A percentile compares a stretch with the other conserved stretches of the same genome.
Conservation (phyloP, 92 coral and sea anemone genomes). For the Heliopora coerulea region DNA sequence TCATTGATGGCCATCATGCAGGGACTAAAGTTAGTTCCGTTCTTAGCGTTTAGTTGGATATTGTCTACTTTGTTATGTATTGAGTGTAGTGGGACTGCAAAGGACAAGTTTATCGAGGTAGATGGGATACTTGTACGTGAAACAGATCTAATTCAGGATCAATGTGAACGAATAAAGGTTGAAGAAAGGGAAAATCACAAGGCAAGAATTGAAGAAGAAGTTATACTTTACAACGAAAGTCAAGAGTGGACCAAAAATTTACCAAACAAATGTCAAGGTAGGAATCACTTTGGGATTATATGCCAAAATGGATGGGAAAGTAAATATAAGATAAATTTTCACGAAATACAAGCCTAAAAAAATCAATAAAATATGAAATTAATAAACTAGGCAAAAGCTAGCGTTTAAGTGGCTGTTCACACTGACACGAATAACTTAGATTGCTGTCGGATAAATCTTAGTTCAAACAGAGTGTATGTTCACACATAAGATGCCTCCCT, state of each 20-base stretch:
- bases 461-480: too few species aligned
- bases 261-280: conserved; percentile 38
- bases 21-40: not conserved
- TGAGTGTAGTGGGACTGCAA: not conserved
- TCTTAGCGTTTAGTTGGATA: not conserved
- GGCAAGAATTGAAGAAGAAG: conserved; percentile 10
- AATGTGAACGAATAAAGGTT: not conserved
- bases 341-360: too few species aligned
- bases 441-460: too few species aligned
- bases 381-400: too few species aligned
- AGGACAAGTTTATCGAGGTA: conserved; percentile 10
- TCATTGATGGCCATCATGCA: too few species aligned
- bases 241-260: conserved; percentile 12
- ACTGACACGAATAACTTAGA: too few species aligned
- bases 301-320: too few species aligned
- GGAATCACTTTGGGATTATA: too few species aligned
- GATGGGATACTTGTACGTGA: conserved; percentile 36
- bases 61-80: not conserved
- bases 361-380: too few species aligned
- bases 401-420: too few species aligned
- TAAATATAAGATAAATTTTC: too few species aligned
- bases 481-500: too few species aligned
- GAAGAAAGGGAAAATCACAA: not conserved
- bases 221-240: conserved; percentile 23
- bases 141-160: conserved; percentile 4